A percentile compares a stretch with the other conserved stretches of the same genome.
Evolutionary conservation across 2,797 vertebrate genomes (phyloP).

Genomic region (Pipistrellus pygmaeus): DNA sequence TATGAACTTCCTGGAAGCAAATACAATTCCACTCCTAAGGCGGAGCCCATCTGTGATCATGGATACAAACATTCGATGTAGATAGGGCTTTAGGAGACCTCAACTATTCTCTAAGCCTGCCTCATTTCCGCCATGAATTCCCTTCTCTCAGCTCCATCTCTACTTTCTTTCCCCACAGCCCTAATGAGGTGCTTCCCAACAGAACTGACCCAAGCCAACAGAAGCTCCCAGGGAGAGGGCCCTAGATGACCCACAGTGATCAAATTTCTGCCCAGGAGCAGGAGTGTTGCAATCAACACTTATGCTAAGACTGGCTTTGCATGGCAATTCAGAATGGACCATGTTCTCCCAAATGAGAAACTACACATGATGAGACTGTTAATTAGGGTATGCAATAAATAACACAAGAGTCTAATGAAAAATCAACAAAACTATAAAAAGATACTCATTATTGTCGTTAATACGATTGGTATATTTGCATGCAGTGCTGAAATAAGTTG

Average conservation of each 20-base stretch:
- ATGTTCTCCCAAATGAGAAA: slow-evolving; percentile 46
- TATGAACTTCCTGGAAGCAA: slow-evolving; percentile 13
- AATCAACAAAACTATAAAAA: background rate
- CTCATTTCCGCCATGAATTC: background rate
- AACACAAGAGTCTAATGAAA: background rate
- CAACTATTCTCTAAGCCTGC: background rate
- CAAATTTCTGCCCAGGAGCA: background rate
- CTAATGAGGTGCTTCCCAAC: background rate
- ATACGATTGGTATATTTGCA: background rate
- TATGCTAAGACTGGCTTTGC: background rate
- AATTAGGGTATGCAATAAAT: background rate
- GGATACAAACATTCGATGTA: background rate
- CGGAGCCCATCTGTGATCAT: background rate
- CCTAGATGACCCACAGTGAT: background rate
- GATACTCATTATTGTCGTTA: background rate
- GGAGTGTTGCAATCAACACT: background rate
- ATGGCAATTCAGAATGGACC: background rate
- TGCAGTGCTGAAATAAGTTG: background rate
- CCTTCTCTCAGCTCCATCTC: slow-evolving; percentile 23
- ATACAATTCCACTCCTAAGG: slow-evolving; percentile 12
- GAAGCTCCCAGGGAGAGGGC: background rate
- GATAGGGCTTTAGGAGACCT: background rate
- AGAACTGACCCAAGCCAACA: background rate
- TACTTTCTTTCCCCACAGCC: background rate
- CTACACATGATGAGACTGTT: background rate